Base-by-base conservation (phyloP, 2,797 vertebrate genomes). In the Kryptopterus vitreolus region DNA sequence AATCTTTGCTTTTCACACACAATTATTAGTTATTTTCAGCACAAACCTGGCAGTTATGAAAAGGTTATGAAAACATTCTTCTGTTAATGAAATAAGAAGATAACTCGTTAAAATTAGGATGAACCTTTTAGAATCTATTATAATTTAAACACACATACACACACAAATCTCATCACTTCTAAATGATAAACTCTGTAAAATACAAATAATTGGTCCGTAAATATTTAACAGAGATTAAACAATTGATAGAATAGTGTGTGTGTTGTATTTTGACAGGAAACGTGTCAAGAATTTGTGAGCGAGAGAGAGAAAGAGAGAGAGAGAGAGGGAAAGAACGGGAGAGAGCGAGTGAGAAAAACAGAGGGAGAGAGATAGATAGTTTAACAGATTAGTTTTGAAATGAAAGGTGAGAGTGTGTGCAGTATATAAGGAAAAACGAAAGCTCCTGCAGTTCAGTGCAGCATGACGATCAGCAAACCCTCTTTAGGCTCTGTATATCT, bases 401-500 rank as follows among this genome's bases (percentile, higher is more conserved):
- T 43, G 38, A 43, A 43, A 43, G 38, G 10, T 43, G 59, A 20
- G 4, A 69, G 35, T 26, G 29, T 46, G 12, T 46, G 6, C 16
- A 46, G 4, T 33, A 62, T 46, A 33, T 24, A 43, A 24, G 22
- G 11, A 33, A 65, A 48, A 46, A 62, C 63, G n/a, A 33, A 69
- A 57, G 29, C n/a, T 26, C 18, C 31, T 93, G 89, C 78, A 81
- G 80, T 31, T 81, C 63, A 91, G 65, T 89, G 92, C 85, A 98
- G 90, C 90, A 92, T 94, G 83, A 99, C 95, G 90, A 96, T 93
- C 88, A 98, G 84, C 79, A 95, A 93, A 83, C 97, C 97, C 76
- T 91, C 91, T 88, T 97, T 96, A 90, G 95, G 93, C 92, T 99
- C 97, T 77, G 94, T 92, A 88, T 95, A 98, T 92, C 97, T 99